These are phyloP conservation scores for Parelbella ahira DNA, from an alignment of 2,888 invertebrate genomes.

Conservation along the genomic window DNA sequence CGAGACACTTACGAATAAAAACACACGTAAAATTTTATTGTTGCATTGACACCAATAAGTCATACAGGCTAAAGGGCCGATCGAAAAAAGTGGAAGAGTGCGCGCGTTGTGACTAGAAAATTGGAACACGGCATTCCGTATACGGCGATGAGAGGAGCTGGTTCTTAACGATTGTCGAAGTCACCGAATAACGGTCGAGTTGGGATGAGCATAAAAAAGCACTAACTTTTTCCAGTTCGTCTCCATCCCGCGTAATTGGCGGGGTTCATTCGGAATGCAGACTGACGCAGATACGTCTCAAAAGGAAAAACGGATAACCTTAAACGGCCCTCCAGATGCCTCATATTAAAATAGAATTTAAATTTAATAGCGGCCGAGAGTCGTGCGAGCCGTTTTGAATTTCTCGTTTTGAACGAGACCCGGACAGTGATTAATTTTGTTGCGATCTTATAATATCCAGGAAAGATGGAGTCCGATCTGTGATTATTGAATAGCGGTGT, in stretches of 20 bases:
- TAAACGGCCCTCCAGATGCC: conserved; percentile 53
- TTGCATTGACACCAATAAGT: conserved; percentile 73
- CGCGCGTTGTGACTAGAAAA: conserved; percentile 70
- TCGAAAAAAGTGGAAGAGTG: conserved; percentile 59
- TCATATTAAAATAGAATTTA: conserved; percentile 63
- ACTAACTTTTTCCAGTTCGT: conserved; percentile 44
- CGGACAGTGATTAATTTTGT: too few species aligned
- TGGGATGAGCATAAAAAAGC: conserved; percentile 43
- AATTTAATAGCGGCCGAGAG: conserved; percentile 41
- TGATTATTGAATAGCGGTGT: too few species aligned
- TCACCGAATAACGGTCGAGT: conserved; percentile 65
- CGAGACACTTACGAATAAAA: conserved; percentile 54
- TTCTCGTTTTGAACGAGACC: too few species aligned
- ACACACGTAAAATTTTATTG: conserved; percentile 69
- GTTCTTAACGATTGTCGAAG: conserved; percentile 68
- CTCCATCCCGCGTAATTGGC: conserved; percentile 65
- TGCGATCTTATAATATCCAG: too few species aligned
- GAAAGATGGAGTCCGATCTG: too few species aligned
- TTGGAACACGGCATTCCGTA: conserved; percentile 60
- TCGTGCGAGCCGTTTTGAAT: conserved; percentile 35
- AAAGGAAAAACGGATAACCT: conserved; percentile 57
- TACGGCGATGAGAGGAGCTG: conserved; percentile 55
- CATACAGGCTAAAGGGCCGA: conserved; percentile 42
- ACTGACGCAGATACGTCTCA: conserved; percentile 61
- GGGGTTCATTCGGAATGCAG: conserved; percentile 65